Percentiles rank a stretch among this genome's conserved stretches.
Conservation (phyloP, 2,113 vertebrate genomes). For the Forbesichthys agassizii region DNA sequence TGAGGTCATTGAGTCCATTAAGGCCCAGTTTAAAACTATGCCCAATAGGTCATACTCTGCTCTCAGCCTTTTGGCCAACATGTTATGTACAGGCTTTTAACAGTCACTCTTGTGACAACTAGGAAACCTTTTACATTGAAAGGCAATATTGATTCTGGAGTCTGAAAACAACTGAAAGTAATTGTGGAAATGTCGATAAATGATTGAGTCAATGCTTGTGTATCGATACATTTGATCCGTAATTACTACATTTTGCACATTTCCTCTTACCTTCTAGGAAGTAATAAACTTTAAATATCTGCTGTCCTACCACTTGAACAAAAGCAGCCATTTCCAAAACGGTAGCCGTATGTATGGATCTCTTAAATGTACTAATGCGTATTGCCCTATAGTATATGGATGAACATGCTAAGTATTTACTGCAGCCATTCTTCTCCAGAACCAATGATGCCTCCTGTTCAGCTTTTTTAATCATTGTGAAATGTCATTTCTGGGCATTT, state of each 20-base stretch:
- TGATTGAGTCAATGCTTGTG: constrained; percentile 23
- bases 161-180: constrained; percentile 4
- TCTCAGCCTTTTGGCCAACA: neutral
- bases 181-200: constrained; percentile 9
- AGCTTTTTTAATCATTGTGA: constrained; percentile 49
- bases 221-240: constrained; percentile 9
- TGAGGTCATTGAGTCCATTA: neutral
- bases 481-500: constrained; percentile 52
- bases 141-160: constrained; percentile 50
- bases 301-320: too few relatives aligned
- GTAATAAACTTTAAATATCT: too few relatives aligned
- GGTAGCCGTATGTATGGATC: neutral
- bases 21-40: constrained; percentile 14
- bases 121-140: constrained; percentile 43
- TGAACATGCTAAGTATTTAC: neutral
- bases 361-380: neutral
- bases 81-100: neutral
- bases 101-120: constrained; percentile 34
- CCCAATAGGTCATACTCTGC: too few relatives aligned
- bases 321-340: too few relatives aligned
- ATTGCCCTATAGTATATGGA: neutral
- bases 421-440: constrained; percentile 33
- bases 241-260: constrained; percentile 18
- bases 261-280: too few relatives aligned
- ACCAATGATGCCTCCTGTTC: constrained; percentile 45